Evolutionary conservation across 1,140 invertebrate species (phyloP), one percentile per base, ranked within the genome.

Genomic region (Hyposmocoma kahamanoa): DNA sequence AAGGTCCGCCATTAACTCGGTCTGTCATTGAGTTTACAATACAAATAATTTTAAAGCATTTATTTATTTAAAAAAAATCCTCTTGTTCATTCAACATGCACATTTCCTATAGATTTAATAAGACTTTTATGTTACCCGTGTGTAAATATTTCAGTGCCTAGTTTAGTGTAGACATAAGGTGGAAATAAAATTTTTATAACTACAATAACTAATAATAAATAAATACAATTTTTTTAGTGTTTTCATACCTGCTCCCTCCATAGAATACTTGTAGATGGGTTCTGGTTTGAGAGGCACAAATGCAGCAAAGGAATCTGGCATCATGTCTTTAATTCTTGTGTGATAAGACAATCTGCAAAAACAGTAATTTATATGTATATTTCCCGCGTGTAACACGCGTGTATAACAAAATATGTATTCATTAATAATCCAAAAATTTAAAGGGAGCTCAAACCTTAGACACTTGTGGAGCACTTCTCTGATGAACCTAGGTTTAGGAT

Each of bases 401-500:
- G n/a, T n/a, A n/a, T n/a, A n/a, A n/a, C n/a, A n/a, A n/a, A n/a
- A n/a, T n/a, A n/a, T n/a, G n/a, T n/a, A n/a, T n/a, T n/a, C n/a
- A n/a, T n/a, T n/a, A n/a, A n/a, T n/a, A n/a, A n/a, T n/a, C n/a
- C n/a, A n/a, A n/a, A n/a, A n/a, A n/a, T n/a, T n/a, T n/a, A n/a
- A n/a, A n/a, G n/a, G n/a, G n/a, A n/a, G n/a, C n/a, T n/a, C n/a
- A n/a, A n/a, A 95, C 94, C 97, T 92, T 62, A 99, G 86, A 71
- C 93, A 94, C 82, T 97, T 98, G 3, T 93, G 89, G 13, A 99
- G 89, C 8, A 97, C 95, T 89, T 99, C 98, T 62, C 91, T 89
- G 39, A 99, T 94, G 79, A 99, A 99, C 75, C 97, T 96, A n/a
- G 96, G 95, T 68, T 97, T 94, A 0, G 98, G 97, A 84, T 97